These are phyloP conservation scores for Apamea monoglypha DNA, from an alignment of 2,888 invertebrate genomes.

Conservation along the genomic window DNA sequence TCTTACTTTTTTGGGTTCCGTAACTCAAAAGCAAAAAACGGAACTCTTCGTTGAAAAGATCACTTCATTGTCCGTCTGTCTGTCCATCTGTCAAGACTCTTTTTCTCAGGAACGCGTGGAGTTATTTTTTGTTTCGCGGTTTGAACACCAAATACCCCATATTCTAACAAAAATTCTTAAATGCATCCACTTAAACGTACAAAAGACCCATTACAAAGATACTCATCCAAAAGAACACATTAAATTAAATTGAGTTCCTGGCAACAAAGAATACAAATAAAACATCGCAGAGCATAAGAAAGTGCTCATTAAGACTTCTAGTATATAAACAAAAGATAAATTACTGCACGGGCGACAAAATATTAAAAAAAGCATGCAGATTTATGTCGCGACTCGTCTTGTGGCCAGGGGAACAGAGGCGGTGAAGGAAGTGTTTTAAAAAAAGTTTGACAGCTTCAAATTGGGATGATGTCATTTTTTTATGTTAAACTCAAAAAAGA, in stretches of 20 bases:
- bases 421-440: not conserved
- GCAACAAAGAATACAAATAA: slow-evolving; percentile 58
- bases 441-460: not conserved
- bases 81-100: no score
- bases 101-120: not conserved
- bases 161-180: not conserved
- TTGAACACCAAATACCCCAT: not conserved
- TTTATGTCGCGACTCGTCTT: slow-evolving; percentile 65
- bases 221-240: slow-evolving; percentile 59
- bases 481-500: not conserved
- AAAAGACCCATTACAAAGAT: slow-evolving; percentile 49
- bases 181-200: slow-evolving; percentile 33
- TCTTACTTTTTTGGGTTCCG: not conserved
- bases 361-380: slow-evolving; percentile 74
- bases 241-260: slow-evolving; percentile 61
- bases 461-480: not conserved
- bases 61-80: no score
- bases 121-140: not conserved
- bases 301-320: slow-evolving; percentile 78
- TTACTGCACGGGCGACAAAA: slow-evolving; percentile 74
- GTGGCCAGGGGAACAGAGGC: slow-evolving; percentile 36
- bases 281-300: slow-evolving; percentile 70
- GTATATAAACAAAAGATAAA: slow-evolving; percentile 78
- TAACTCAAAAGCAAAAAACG: no score
- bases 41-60: no score